Conservation (phyloP, 2,113 vertebrate species). For the Polypterus senegalus region DNA sequence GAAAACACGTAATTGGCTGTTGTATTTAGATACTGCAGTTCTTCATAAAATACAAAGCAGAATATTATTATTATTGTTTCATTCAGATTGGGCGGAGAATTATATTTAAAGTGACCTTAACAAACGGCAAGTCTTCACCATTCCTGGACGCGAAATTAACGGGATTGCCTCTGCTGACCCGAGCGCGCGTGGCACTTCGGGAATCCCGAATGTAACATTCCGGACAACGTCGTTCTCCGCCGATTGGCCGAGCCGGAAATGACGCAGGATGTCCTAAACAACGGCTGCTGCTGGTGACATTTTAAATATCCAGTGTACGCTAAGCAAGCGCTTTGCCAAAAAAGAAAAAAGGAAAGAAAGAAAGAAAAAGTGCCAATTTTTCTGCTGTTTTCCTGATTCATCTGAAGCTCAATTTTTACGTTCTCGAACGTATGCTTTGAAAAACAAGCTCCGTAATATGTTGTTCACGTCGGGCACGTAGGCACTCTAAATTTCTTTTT, state of each 20-base stretch:
- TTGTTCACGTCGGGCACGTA: conserved; percentile 25
- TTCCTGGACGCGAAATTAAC: too few species aligned
- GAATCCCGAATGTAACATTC: too few species aligned
- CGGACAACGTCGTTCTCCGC: too few species aligned
- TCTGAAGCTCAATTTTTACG: background rate
- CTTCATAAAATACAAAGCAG: too few species aligned
- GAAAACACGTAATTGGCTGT: too few species aligned
- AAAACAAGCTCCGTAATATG: conserved; percentile 28
- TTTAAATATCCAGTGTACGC: conserved; percentile 30
- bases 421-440: background rate
- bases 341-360: conserved; percentile 28
- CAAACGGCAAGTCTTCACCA: too few species aligned
- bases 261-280: conserved; percentile 33
- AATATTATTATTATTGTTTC: too few species aligned
- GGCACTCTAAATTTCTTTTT: conserved; percentile 28
- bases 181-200: too few species aligned
- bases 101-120: too few species aligned
- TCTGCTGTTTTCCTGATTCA: background rate
- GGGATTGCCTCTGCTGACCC: too few species aligned
- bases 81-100: too few species aligned
- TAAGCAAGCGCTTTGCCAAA: conserved; percentile 7
- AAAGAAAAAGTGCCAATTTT: conserved; percentile 29
- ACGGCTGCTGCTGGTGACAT: conserved; percentile 49
- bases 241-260: conserved; percentile 28
- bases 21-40: too few species aligned